Conservation (phyloP, 2,797 vertebrate species). For the Sardinella longiceps region DNA sequence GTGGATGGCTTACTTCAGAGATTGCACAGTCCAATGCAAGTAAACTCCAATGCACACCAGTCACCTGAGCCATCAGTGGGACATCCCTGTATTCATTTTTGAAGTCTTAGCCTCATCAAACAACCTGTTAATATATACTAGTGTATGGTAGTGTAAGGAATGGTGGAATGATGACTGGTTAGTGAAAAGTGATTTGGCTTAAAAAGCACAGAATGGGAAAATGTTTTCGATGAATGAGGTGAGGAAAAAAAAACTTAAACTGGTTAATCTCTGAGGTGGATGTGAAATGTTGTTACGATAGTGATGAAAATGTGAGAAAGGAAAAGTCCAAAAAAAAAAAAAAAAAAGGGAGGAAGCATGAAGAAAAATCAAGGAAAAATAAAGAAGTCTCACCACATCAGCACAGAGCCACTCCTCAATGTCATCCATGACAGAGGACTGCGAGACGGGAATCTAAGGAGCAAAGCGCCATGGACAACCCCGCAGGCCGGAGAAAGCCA, state of each 20-base stretch:
- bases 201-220: background rate
- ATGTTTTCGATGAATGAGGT: background rate
- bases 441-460: constrained; percentile 96
- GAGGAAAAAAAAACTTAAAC: background rate
- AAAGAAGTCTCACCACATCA: constrained; percentile 97
- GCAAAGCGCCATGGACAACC: constrained; percentile 78
- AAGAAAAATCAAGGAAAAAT: constrained; percentile 73
- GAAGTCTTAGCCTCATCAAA: background rate
- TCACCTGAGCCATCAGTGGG: background rate
- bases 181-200: constrained; percentile 31
- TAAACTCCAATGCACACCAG: background rate
- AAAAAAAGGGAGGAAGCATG: constrained; percentile 29
- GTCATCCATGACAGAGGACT: constrained; percentile 99
- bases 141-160: constrained; percentile 34
- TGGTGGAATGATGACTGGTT: constrained; percentile 26
- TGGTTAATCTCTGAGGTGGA: constrained; percentile 41
- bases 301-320: background rate
- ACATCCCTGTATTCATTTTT: background rate
- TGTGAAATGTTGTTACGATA: constrained; percentile 39
- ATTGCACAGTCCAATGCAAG: background rate
- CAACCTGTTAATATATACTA: constrained; percentile 14
- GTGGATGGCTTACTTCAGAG: constrained; percentile 9
- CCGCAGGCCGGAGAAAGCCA: constrained; percentile 81
- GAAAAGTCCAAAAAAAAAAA: constrained; percentile 31
- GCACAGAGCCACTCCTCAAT: constrained; percentile 99